Conservation (phyloP, 2,113 vertebrate genomes). For the Neolamprologus sp. region DNA sequence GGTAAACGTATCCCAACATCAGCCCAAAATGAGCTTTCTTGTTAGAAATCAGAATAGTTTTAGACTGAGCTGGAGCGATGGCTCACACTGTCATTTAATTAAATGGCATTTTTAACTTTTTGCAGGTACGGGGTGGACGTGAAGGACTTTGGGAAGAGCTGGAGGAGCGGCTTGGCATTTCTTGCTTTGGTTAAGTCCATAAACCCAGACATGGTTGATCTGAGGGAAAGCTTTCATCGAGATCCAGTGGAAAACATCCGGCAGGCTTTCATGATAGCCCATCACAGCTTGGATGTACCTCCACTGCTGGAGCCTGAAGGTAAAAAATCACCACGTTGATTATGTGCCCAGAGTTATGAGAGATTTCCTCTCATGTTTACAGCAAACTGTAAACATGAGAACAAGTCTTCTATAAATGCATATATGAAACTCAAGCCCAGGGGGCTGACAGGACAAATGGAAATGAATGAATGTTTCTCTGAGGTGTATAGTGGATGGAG, state of each 20-base stretch:
- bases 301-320: conserved; percentile 87
- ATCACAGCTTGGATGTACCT: conserved; percentile 75
- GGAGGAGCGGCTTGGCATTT: conserved; percentile 87
- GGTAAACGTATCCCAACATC: accelerated
- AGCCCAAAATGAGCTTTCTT: neutral
- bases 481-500: neutral
- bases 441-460: neutral
- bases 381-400: neutral
- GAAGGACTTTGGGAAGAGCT: conserved; percentile 84
- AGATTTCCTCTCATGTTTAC: neutral
- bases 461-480: neutral
- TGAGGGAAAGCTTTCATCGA: conserved; percentile 77
- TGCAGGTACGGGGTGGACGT: conserved; percentile 84
- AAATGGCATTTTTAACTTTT: neutral
- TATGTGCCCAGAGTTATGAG: neutral
- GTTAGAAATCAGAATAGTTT: neutral
- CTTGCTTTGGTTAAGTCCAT: conserved; percentile 84
- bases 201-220: conserved; percentile 79
- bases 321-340: neutral
- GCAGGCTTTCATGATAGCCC: conserved; percentile 79
- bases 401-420: accelerated
- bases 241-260: conserved; percentile 76
- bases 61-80: neutral
- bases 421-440: neutral
- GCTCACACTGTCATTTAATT: neutral